phyloP scores from a whole-genome alignment of 2,888 invertebrate species.

The Lasioglossum vierecki region DNA sequence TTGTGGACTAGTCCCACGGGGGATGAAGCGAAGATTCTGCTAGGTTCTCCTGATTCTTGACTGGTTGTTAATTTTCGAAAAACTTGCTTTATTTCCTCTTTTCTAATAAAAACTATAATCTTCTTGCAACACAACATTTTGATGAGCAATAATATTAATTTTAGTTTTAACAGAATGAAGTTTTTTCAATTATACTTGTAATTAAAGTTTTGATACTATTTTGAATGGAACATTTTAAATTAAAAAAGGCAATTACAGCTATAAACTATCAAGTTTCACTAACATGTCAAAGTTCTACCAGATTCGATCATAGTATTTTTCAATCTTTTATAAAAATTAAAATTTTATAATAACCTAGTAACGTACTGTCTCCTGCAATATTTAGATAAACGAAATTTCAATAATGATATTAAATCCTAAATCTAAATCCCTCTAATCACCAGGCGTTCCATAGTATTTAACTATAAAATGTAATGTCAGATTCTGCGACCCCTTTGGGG shows the following conservation, averaged over 20 bases:
- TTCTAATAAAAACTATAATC: too few relatives aligned
- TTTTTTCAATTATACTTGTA: background rate
- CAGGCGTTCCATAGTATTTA: background rate
- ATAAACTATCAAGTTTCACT: background rate
- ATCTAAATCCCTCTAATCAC: background rate
- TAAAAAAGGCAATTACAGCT: background rate
- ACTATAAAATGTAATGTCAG: background rate
- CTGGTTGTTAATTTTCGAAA: too few relatives aligned
- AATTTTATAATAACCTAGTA: background rate
- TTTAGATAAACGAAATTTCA: background rate
- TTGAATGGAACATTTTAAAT: background rate
- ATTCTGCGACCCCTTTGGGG: background rate
- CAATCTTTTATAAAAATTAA: too few relatives aligned
- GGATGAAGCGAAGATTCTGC: too few relatives aligned
- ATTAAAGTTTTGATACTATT: background rate
- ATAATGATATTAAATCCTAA: background rate
- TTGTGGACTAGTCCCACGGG: too few relatives aligned
- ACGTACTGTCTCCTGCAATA: background rate
- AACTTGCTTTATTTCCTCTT: too few relatives aligned
- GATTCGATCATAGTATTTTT: too few relatives aligned
- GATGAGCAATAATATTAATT: background rate
- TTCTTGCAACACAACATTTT: too few relatives aligned
- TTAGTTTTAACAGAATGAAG: background rate
- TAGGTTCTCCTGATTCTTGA: too few relatives aligned
- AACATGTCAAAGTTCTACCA: background rate